Evolutionary conservation across 2,797 vertebrate species (phyloP), one percentile per base, ranked within the genome.

Genomic region (Scarus forsteni): DNA sequence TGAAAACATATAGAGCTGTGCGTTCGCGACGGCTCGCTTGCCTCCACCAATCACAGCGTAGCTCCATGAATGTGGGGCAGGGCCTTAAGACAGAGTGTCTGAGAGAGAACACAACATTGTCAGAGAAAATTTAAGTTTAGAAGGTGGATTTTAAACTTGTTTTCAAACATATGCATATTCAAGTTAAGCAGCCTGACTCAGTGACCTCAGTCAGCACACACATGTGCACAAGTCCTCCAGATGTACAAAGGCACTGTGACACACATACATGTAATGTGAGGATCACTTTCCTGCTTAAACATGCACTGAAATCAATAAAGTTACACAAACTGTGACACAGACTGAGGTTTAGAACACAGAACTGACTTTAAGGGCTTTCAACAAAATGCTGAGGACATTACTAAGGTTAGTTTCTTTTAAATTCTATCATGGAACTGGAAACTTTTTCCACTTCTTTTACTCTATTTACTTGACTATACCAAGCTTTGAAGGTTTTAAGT

Each of bases 41-140:
- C 53, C 58, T 80, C 60, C 46, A 66, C 91, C 89, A 91, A 91
- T 92, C 86, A 75, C 71, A 65, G 76, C 38, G 42, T 73, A 63
- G 76, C 53, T 8, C 0, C 0, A 77, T 65, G 88, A 42, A 55
- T 77, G 80, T 84, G 80, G 27, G 27, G 27, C 27, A 27, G 27
- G 27, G 4, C 27, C 27, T 27, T 27, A 27, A 27, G 27, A 27
- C 27, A 27, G 27, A 27, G 27, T 27, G 27, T 27, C 27, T 27
- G 27, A 27, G 27, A 27, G 27, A 27, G 27, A 27, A 27, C 27
- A 27, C 27, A 27, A 4, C 27, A 27, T 4, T 27, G 27, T 27
- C 27, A 27, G 27, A 27, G 27, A 27, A 27, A 27, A 27, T 27
- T 27, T 27, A 27, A 27, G 27, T 27, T 27, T 27, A 27, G 27